Evolutionary conservation across 2,113 vertebrate species (phyloP).

Genomic region (Python bivittatus): DNA sequence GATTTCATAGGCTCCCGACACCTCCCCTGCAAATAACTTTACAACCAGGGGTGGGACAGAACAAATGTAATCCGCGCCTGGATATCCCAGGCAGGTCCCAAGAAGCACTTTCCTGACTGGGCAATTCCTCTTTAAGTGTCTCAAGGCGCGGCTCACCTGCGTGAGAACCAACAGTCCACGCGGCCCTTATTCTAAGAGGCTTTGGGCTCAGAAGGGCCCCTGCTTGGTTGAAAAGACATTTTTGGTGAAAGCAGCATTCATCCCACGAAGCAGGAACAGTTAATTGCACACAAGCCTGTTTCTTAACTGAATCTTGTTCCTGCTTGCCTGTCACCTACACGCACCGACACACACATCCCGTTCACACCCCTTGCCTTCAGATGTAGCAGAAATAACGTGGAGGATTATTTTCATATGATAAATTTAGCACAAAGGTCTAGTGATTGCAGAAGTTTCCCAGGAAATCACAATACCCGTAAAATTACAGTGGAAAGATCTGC

Average conservation of each 20-base stretch:
- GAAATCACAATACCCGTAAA: neutral
- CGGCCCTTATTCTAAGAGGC: neutral
- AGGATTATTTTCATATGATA: neutral
- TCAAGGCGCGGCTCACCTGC: too few species aligned
- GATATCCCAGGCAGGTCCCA: neutral
- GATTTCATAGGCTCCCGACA: neutral
- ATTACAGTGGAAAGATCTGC: neutral
- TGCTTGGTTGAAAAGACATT: neutral
- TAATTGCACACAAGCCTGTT: neutral
- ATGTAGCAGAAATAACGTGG: neutral
- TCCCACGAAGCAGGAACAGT: neutral
- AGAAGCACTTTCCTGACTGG: neutral
- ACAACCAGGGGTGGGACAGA: neutral
- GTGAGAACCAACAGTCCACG: neutral
- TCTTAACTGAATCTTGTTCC: neutral
- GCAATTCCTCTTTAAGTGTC: neutral
- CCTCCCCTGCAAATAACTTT: neutral
- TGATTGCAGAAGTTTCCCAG: neutral
- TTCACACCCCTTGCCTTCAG: neutral
- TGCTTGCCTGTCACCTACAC: constrained; percentile 10
- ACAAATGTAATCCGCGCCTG: neutral
- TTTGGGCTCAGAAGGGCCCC: neutral
- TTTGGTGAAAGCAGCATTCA: neutral
- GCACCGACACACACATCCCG: neutral
- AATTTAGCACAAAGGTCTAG: neutral